These are phyloP conservation scores for Mormyrus hasselquistii DNA, from an alignment of 2,797 vertebrate species.

Conservation along the genomic window DNA sequence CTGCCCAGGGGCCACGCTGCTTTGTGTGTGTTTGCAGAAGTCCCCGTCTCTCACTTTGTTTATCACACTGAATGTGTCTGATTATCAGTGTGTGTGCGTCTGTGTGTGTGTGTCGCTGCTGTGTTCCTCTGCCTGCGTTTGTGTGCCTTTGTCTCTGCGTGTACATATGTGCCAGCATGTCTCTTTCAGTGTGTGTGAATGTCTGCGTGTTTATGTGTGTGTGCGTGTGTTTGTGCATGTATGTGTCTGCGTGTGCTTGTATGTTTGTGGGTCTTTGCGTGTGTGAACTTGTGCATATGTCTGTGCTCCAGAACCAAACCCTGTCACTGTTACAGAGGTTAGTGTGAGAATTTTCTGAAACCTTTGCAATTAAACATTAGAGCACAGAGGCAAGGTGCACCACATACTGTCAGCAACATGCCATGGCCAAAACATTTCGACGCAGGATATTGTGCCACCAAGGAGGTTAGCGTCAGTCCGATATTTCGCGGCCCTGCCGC, in stretches of 20 bases:
- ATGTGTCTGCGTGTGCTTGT: background rate
- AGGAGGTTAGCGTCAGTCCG: background rate
- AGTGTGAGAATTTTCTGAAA: background rate
- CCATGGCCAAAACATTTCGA: background rate
- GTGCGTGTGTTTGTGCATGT: background rate
- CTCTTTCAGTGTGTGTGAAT: slow-evolving; percentile 20
- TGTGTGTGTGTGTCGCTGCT: background rate
- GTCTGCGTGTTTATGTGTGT: slow-evolving; percentile 28
- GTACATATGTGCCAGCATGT: slow-evolving; percentile 20
- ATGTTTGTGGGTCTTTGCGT: background rate
- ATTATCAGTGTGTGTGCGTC: slow-evolving; percentile 22
- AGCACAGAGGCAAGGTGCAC: background rate
- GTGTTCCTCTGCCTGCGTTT: slow-evolving; percentile 24
- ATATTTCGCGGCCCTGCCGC: background rate
- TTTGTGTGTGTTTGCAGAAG: slow-evolving; percentile 27
- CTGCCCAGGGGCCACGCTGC: slow-evolving; percentile 28
- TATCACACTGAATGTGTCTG: slow-evolving; percentile 26
- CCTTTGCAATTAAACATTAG: background rate
- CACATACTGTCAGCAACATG: background rate
- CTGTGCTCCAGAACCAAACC: background rate
- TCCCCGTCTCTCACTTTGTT: slow-evolving; percentile 30
- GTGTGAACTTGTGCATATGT: background rate
- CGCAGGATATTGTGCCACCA: background rate
- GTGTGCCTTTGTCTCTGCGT: background rate
- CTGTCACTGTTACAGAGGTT: background rate